A percentile compares a stretch with the other conserved stretches of the same genome.
Evolutionary conservation across 2,888 invertebrate genomes (phyloP).

Genomic region (Diarsia rubi): DNA sequence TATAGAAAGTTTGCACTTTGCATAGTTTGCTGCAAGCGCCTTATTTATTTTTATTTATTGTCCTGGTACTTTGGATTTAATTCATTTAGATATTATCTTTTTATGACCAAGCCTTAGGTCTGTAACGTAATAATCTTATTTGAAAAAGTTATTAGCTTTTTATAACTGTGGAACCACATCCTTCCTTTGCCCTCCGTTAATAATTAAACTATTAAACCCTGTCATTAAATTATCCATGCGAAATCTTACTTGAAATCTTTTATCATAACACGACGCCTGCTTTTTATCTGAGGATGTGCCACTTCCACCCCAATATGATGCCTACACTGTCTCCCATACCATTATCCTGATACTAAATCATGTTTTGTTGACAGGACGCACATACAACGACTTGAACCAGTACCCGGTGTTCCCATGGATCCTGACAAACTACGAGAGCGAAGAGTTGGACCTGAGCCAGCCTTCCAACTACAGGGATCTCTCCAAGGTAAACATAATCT

Average conservation of each 20-base stretch:
- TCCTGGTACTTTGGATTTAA: constrained; percentile 37
- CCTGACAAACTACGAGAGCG: constrained; percentile 99
- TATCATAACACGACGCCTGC: not conserved
- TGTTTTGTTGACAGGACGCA: constrained; percentile 94
- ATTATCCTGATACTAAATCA: not conserved
- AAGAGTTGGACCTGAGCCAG: constrained; percentile 98
- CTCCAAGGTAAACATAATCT: constrained; percentile 93
- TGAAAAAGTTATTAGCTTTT: constrained; percentile 7
- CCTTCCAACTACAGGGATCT: constrained; percentile 99
- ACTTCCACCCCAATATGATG: not conserved
- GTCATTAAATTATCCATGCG: not conserved
- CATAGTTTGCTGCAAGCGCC: not conserved
- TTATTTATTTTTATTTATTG: not conserved
- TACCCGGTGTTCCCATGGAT: constrained; percentile 99
- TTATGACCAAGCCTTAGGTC: not conserved
- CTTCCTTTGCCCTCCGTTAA: constrained; percentile 12
- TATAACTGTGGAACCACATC: constrained; percentile 16
- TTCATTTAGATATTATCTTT: constrained; percentile 13
- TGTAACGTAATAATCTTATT: not conserved
- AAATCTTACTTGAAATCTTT: not conserved
- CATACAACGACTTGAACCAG: constrained; percentile 99
- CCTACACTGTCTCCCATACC: not conserved
- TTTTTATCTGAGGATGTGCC: not conserved
- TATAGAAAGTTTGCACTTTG: constrained; percentile 41
- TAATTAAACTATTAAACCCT: constrained; percentile 1